Percentiles rank a stretch among this genome's conserved stretches.
Evolutionary conservation across 2,797 vertebrate species (phyloP).

Genomic region (Enteromius afrohamiltoni): DNA sequence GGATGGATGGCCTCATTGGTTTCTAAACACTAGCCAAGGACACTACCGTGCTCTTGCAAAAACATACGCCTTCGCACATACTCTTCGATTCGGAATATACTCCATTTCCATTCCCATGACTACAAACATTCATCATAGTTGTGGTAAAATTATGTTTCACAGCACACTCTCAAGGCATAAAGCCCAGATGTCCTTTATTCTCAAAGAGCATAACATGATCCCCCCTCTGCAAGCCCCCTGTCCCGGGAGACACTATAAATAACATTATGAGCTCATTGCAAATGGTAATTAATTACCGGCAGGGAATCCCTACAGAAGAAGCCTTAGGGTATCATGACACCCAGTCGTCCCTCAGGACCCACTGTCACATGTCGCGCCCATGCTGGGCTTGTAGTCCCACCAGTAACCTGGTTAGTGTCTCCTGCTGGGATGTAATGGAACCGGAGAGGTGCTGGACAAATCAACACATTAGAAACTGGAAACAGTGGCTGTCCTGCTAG

Average conservation of each 20-base stretch:
- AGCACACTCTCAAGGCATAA: constrained; percentile 49
- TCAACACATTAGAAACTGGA: constrained; percentile 40
- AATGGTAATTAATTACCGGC: constrained; percentile 75
- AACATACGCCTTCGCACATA: constrained; percentile 16
- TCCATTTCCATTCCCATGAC: constrained; percentile 30
- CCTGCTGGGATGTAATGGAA: constrained; percentile 53
- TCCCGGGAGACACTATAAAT: constrained; percentile 69
- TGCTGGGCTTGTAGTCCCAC: constrained; percentile 67
- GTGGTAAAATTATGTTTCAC: constrained; percentile 25
- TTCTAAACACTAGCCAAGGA: constrained; percentile 31
- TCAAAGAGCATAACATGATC: constrained; percentile 31
- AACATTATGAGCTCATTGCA: constrained; percentile 67
- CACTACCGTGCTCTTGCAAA: constrained; percentile 42
- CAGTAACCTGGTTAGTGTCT: constrained; percentile 60
- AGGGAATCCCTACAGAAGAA: constrained; percentile 54
- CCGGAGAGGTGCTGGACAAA: constrained; percentile 52
- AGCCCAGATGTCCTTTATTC: constrained; percentile 56
- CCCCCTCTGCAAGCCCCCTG: constrained; percentile 49
- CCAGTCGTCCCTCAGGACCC: constrained; percentile 52
- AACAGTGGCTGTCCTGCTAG: constrained; percentile 24
- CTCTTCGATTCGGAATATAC: constrained; percentile 4
- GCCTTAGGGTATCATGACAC: constrained; percentile 68
- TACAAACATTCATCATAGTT: constrained; percentile 41
- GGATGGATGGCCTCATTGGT: constrained; percentile 22
- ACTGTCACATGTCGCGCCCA: constrained; percentile 73